A percentile compares a stretch with the other conserved stretches of the same genome.
Evolutionary conservation across 2,113 vertebrate genomes (phyloP).

Genomic region (Alces alces): DNA sequence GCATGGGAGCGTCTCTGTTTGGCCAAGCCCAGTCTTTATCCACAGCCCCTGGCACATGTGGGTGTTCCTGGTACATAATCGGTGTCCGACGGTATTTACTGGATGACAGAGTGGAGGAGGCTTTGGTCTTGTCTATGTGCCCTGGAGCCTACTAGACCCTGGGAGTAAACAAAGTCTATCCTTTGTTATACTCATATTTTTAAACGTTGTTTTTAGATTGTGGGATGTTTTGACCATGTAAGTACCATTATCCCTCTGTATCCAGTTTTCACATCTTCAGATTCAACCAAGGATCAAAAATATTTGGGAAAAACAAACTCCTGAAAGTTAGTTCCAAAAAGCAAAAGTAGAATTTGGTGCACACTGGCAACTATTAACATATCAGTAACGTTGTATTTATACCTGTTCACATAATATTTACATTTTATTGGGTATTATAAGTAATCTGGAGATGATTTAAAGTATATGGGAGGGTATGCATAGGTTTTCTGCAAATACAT

Average conservation of each 20-base stretch:
- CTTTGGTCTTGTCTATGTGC: neutral
- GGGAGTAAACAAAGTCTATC: neutral
- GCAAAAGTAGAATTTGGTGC: neutral
- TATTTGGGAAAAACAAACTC: neutral
- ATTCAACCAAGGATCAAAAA: neutral
- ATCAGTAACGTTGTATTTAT: neutral
- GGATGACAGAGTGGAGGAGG: neutral
- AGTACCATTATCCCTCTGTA: neutral
- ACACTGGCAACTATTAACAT: neutral
- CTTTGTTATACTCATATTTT: neutral
- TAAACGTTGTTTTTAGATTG: neutral
- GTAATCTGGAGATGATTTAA: neutral
- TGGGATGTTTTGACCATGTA: neutral
- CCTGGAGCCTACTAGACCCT: neutral
- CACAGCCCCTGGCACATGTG: neutral
- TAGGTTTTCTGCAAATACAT: neutral
- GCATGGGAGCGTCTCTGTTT: neutral
- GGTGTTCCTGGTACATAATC: neutral
- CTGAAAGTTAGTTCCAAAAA: neutral
- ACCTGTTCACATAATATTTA: neutral
- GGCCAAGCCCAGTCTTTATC: neutral
- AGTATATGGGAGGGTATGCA: neutral
- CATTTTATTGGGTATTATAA: neutral
- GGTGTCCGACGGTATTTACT: neutral
- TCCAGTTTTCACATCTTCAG: neutral